Percentiles rank a stretch among this genome's conserved stretches.
Conservation (phyloP, 64 coral and sea anemone species). For the Dendrophyllia cribrosa region DNA sequence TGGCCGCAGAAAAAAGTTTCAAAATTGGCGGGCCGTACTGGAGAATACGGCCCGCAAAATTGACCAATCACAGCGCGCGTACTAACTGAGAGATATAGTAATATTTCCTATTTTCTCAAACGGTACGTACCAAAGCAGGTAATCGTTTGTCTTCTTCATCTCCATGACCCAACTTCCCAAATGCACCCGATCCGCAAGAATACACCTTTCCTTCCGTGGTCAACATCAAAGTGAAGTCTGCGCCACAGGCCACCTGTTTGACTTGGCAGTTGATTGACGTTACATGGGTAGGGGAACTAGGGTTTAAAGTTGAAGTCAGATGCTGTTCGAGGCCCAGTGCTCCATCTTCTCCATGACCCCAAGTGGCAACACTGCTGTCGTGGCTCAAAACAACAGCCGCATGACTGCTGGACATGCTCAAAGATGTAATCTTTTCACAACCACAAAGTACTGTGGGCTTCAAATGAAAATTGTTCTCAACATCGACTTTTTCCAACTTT, state of each 20-base stretch:
- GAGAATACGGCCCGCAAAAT: too few relatives aligned
- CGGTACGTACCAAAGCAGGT: slow-evolving; percentile 64
- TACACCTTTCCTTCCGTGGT: slow-evolving; percentile 57
- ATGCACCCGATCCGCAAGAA: slow-evolving; percentile 68
- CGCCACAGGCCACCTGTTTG: slow-evolving; percentile 70
- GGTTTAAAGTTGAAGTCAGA: not conserved
- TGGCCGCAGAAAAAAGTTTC: too few relatives aligned
- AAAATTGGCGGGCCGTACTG: too few relatives aligned
- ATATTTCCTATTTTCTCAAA: too few relatives aligned
- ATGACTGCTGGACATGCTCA: slow-evolving; percentile 50
- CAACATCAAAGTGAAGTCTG: slow-evolving; percentile 77
- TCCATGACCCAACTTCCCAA: slow-evolving; percentile 78
- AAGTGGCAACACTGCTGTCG: slow-evolving; percentile 28
- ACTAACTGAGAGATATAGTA: too few relatives aligned
- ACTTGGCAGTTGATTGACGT: slow-evolving; percentile 37
- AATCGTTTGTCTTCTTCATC: slow-evolving; percentile 46
- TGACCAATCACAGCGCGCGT: too few relatives aligned
- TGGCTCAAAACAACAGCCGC: slow-evolving; percentile 37
- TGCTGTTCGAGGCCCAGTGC: slow-evolving; percentile 56
- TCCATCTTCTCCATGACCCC: slow-evolving; percentile 55
- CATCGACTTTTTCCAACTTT: slow-evolving; percentile 5
- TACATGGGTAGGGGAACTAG: not conserved
- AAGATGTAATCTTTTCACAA: slow-evolving; percentile 25
- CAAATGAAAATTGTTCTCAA: slow-evolving; percentile 48
- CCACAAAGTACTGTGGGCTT: slow-evolving; percentile 46